These are phyloP conservation scores for Esox lucius DNA, from an alignment of 2,797 vertebrate genomes.

Conservation along the genomic window DNA sequence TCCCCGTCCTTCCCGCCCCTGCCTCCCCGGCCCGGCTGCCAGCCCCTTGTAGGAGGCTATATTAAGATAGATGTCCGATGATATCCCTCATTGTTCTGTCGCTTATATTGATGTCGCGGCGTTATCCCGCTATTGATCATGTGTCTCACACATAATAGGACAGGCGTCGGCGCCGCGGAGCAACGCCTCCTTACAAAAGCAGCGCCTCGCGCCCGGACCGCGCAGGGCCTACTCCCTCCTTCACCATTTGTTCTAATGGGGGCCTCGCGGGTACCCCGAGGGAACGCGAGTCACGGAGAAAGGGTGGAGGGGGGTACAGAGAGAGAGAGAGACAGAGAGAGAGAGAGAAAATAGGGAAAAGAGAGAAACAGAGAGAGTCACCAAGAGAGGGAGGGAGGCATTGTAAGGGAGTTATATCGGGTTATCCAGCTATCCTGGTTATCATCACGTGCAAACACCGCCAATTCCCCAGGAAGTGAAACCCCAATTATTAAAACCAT, in stretches of 20 bases:
- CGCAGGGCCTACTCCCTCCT: neutral
- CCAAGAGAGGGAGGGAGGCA: constrained; percentile 26
- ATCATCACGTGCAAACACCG: constrained; percentile 78
- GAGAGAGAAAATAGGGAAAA: neutral
- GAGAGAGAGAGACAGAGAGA: constrained; percentile 1
- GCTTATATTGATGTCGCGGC: constrained; percentile 99
- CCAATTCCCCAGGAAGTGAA: constrained; percentile 89
- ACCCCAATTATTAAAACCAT: constrained; percentile 99
- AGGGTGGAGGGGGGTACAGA: constrained; percentile 65
- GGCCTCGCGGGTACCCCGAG: constrained; percentile 83
- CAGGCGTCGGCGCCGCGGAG: constrained; percentile 89
- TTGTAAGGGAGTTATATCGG: neutral
- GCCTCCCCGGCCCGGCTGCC: neutral
- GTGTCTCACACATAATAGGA: constrained; percentile 98
- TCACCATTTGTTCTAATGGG: constrained; percentile 99
- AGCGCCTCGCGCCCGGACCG: constrained; percentile 69
- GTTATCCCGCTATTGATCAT: constrained; percentile 99
- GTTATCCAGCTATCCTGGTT: constrained; percentile 32
- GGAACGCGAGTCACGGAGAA: neutral
- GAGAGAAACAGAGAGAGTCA: constrained; percentile 25
- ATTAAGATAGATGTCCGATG: constrained; percentile 99
- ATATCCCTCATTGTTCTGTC: constrained; percentile 99
- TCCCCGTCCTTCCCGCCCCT: neutral
- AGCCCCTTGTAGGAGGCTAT: constrained; percentile 86
- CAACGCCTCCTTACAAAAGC: constrained; percentile 97